Conservation (phyloP, 2,113 vertebrate species). For the Lagenorhynchus albirostris region DNA sequence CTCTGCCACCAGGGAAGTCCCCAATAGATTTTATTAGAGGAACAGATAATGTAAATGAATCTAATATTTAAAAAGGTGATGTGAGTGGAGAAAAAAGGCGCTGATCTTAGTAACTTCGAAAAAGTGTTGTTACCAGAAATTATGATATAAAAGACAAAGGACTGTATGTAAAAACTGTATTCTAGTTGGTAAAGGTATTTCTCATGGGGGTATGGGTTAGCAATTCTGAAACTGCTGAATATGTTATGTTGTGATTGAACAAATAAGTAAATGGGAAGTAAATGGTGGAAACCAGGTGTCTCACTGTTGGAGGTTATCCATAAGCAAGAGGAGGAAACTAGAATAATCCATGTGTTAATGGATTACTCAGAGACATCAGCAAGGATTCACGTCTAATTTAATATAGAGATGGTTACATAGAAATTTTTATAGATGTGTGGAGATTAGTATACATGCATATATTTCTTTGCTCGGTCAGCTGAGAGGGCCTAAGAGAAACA, state of each 20-base stretch:
- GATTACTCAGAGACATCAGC: neutral
- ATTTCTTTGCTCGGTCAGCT: neutral
- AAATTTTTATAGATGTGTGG: neutral
- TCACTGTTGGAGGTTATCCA: neutral
- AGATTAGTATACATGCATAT: neutral
- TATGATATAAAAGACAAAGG: neutral
- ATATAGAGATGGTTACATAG: neutral
- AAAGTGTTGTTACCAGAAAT: neutral
- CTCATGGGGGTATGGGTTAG: neutral
- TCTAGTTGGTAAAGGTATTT: neutral
- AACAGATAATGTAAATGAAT: neutral
- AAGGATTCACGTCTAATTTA: neutral
- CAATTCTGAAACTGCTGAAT: neutral
- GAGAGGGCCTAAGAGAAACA: neutral
- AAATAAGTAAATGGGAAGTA: neutral
- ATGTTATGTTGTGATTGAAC: neutral
- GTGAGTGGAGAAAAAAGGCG: neutral
- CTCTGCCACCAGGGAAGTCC: no score
- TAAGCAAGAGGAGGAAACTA: neutral
- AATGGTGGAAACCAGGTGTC: neutral
- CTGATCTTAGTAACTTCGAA: neutral
- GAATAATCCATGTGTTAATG: neutral
- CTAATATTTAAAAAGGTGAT: conserved; percentile 8
- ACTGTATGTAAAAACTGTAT: neutral
- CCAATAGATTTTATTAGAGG: neutral